phyloP scores from a whole-genome alignment of 2,797 vertebrate species.

The Propithecus perrieri region DNA sequence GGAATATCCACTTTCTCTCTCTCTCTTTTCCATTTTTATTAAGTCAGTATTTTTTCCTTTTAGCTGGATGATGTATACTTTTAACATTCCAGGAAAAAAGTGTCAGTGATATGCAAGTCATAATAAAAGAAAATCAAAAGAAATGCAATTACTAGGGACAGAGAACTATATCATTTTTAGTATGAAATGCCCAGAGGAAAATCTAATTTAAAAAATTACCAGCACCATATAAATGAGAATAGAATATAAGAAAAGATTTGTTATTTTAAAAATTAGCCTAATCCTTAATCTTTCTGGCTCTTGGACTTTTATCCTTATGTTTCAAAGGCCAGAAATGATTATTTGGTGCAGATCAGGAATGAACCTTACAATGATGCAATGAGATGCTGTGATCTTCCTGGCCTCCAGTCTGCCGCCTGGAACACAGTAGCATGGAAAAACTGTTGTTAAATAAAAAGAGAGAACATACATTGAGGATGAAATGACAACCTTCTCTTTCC shows the following conservation, averaged over 20 bases:
- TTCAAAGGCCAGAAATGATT: neutral
- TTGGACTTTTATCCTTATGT: neutral
- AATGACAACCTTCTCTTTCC: neutral
- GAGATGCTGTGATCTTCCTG: neutral
- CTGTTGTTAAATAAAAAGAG: neutral
- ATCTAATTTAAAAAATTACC: conserved; percentile 62
- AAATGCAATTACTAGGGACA: conserved; percentile 58
- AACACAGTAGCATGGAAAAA: neutral
- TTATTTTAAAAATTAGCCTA: conserved; percentile 56
- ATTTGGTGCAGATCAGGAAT: neutral
- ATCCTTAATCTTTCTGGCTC: conserved; percentile 43
- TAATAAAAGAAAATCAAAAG: conserved; percentile 73
- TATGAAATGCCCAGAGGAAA: conserved; percentile 58
- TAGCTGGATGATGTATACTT: conserved; percentile 50
- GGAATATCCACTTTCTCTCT: neutral
- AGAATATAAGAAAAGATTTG: conserved; percentile 43
- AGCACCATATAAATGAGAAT: conserved; percentile 32
- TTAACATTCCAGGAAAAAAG: conserved; percentile 56
- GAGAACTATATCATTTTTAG: conserved; percentile 49
- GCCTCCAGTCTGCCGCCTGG: neutral
- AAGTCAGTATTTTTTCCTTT: conserved; percentile 58
- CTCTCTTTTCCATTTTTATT: conserved; percentile 46
- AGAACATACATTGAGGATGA: neutral
- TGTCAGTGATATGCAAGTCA: conserved; percentile 72
- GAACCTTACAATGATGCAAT: neutral